Conservation (phyloP, 1,140 invertebrate genomes). For the Pemphigus obesinymphae region DNA sequence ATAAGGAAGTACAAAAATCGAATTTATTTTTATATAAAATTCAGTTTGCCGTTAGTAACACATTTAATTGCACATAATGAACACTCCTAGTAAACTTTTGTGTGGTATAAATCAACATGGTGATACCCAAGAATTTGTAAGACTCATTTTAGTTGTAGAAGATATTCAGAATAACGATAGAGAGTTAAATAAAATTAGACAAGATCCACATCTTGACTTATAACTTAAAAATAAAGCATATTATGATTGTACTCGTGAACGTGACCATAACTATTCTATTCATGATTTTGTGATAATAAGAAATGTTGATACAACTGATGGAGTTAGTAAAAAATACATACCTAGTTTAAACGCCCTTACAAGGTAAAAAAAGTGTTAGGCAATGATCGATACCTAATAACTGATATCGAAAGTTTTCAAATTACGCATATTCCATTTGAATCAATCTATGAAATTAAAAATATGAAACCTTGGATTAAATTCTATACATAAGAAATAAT, state of each 20-base stretch:
- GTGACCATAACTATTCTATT: neutral
- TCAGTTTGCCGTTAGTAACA: constrained; percentile 45
- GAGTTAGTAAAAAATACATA: constrained; percentile 2
- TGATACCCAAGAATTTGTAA: constrained; percentile 11
- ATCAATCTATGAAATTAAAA: neutral
- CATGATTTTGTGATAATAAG: constrained; percentile 26
- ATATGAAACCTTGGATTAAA: neutral
- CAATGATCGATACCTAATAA: constrained; percentile 32
- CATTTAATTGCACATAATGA: constrained; percentile 40
- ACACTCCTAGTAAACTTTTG: constrained; percentile 43
- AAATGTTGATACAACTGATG: constrained; percentile 1
- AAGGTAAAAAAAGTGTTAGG: constrained; percentile 27
- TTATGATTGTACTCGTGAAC: constrained; percentile 7
- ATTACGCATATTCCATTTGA: neutral
- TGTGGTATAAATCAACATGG: constrained; percentile 42
- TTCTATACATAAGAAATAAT: too few species aligned
- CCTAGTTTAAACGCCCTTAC: constrained; percentile 41
- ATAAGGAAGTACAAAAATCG: constrained; percentile 36
- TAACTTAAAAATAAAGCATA: constrained; percentile 13
- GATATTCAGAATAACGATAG: neutral
- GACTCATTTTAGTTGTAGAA: neutral
- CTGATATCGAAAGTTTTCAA: constrained; percentile 17
- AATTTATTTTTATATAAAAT: constrained; percentile 18
- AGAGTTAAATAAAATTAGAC: constrained; percentile 11
- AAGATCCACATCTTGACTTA: neutral